Conservation (phyloP, 2,797 vertebrate species). For the Capromys pilorides region DNA sequence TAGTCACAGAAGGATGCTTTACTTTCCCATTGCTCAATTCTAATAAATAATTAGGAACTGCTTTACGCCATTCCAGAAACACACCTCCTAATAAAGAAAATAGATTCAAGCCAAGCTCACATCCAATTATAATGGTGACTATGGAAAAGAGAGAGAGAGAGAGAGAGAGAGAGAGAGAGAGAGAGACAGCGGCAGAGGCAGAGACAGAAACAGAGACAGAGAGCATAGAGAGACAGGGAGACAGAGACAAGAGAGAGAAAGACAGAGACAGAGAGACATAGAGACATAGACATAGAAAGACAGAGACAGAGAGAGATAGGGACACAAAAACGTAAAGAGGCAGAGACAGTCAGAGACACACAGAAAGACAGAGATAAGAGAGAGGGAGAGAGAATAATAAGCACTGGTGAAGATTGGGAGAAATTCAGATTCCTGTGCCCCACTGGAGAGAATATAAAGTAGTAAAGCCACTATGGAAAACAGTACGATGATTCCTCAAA, state of each 20-base stretch:
- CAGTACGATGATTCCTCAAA: neutral
- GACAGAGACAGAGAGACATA: too few species aligned
- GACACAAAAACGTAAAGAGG: too few species aligned
- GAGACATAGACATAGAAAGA: too few species aligned
- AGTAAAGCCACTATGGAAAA: neutral
- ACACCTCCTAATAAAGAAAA: neutral
- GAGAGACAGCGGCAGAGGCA: neutral
- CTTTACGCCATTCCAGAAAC: slow-evolving; percentile 13
- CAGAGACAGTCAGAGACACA: too few species aligned
- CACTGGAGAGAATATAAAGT: neutral
- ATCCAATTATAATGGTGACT: neutral
- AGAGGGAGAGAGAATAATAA: neutral
- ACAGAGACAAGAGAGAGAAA: too few species aligned
- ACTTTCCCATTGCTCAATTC: neutral
- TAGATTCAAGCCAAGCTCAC: neutral
- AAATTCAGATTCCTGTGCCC: neutral
- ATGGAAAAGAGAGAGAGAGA: neutral
- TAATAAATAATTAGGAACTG: neutral
- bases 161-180: neutral
- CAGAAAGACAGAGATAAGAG: neutral
- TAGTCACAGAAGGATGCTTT: neutral
- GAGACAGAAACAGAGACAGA: too few species aligned
- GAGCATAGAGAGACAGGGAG: too few species aligned
- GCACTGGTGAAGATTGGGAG: neutral
- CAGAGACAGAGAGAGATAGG: too few species aligned